A percentile compares a stretch with the other conserved stretches of the same genome.
phyloP scores from a whole-genome alignment of 2,113 vertebrate species.

The Scomber colias region DNA sequence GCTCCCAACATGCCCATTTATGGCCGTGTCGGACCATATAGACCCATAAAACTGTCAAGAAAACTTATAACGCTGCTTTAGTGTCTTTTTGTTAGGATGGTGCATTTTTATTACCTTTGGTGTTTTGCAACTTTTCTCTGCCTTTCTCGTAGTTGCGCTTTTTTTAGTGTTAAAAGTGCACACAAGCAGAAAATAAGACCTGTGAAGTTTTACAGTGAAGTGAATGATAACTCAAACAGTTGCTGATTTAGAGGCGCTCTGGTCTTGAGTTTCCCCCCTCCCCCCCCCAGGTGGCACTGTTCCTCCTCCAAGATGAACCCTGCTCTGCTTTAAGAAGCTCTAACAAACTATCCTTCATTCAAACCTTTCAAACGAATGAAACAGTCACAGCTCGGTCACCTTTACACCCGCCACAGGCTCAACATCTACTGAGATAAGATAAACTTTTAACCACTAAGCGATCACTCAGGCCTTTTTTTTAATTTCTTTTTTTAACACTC shows the following conservation, averaged over 20 bases:
- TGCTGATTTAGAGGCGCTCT: conserved; percentile 22
- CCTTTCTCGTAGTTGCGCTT: not conserved
- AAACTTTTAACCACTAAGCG: not conserved
- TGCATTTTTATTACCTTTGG: conserved; percentile 35
- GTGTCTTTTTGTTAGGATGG: conserved; percentile 8
- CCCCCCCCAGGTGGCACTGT: conserved; percentile 41
- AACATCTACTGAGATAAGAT: not conserved
- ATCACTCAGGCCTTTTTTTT: not conserved
- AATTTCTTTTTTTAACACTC: not conserved
- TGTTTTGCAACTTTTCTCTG: conserved; percentile 8
- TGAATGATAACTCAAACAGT: conserved; percentile 39
- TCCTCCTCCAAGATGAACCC: conserved; percentile 21
- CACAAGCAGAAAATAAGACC: not conserved
- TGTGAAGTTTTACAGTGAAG: conserved; percentile 10
- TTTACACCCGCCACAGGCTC: not conserved
- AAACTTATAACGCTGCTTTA: conserved; percentile 26
- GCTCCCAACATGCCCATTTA: conserved; percentile 65
- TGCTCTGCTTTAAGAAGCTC: not conserved
- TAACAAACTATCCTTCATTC: conserved; percentile 48
- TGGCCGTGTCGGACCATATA: conserved; percentile 51
- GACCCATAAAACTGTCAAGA: conserved; percentile 62
- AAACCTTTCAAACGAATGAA: conserved; percentile 57
- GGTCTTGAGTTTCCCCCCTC: not conserved
- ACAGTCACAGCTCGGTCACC: conserved; percentile 12
- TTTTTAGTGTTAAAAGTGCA: conserved; percentile 14